Base-by-base conservation (phyloP, 2,888 invertebrate genomes). In the Mayetiola destructor region DNA sequence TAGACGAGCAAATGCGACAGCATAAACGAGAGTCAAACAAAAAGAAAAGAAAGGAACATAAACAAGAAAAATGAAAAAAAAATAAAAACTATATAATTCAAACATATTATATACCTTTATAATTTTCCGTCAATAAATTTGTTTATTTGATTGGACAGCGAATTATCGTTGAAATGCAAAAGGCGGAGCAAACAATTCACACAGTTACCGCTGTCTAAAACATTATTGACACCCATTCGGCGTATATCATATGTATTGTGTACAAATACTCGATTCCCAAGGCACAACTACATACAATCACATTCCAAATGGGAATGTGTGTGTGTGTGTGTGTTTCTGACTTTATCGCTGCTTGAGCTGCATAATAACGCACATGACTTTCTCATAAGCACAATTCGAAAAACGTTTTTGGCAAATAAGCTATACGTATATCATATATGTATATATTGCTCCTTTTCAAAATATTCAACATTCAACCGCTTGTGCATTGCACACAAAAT, bases 101-200 rank as follows among this genome's bases (percentile, higher is more conserved):
- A n/a, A n/a, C 27, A 27, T 27, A 48, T 48, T 48, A 48, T 48
- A 48, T 48, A 48, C 48, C 48, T 48, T 48, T 54, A 54, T 54
- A 54, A 54, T 35, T 54, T 54, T 54, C 54, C 54, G 54, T 54
- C 54, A 54, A 54, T 54, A 54, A 35, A 54, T 35, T 54, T 54
- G 54, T 54, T 35, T 35, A 54, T 54, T 55, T 55, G 55, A 53
- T 53, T 53, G 53, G 53, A 53, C 29, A 30, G 53, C 53, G 53
- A 53, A 53, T 30, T 53, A 53, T 53, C 29, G 53, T 53, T 32
- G 10, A 53, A 48, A 27, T 27, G 27, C 48, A 27, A 29, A 53
- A 53, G 53, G 53, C 53, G 53, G 53, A 53, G 53, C 48, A 27
- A 27, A 23, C 48, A 23, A 48, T 48, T 48, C 48, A 48, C 48